Base-by-base conservation (phyloP, 2,888 invertebrate species). In the Netelia fuscicornis region DNA sequence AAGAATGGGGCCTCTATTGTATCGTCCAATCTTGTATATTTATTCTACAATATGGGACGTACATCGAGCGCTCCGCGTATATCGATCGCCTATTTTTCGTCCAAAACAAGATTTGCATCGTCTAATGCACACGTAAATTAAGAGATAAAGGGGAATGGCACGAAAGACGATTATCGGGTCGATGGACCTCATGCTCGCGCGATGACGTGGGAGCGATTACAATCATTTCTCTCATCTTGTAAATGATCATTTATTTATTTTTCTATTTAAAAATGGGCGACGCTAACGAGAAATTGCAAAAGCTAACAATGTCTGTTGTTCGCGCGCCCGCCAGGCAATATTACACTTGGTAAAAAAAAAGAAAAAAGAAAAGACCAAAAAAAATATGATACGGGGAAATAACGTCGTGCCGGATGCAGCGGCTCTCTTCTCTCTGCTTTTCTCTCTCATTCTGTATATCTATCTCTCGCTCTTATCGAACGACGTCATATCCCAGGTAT, bases 161-260 rank as follows among this genome's bases (percentile, higher is more conserved):
- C 74, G 37, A 78, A 62, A 78, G 60, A 64, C 60, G 64, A 72
- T 56, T 75, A 77, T 81, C 71, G 54, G 37, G 68, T 71, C 76
- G 75, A 77, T 64, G n/a, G 10, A 81, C 72, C 37, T 30, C 8
- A 75, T 20, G 17, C 10, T 58, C 17, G 64, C 52, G 62, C 71
- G 44, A 64, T 42, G 48, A 75, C 20, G 42, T 9, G n/a, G 65
- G n/a, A 54, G 62, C 60, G 20, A 20, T 58, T 68, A 17, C 72
- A 85, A 87, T 91, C 89, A 90, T 91, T 92, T 91, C 87, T 87
- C 87, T 87, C 90, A 92, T 91, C 90, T 88, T 92, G 92, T 92
- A 92, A 91, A 92, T 92, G 91, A 88, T 86, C 90, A 91, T 92
- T 92, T 90, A 89, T 90, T 92, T 92, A 92, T 92, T 92, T 92